Conservation (phyloP, 1,140 invertebrate genomes). For the Choristoneura fumiferana region DNA sequence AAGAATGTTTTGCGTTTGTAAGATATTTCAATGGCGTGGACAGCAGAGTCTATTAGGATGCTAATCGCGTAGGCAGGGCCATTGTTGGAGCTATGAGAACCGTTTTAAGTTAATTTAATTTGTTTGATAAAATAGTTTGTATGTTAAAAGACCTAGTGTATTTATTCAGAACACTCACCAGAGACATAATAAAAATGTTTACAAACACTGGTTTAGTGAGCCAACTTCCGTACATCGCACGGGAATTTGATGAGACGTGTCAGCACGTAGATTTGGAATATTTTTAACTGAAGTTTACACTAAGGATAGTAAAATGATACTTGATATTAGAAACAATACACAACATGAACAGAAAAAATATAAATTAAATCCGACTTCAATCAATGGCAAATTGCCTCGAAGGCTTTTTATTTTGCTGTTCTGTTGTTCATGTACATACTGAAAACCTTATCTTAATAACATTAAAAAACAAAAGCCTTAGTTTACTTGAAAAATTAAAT, state of each 20-base stretch:
- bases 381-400: no score
- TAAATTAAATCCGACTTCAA: no score
- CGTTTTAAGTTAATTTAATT: slow-evolving; percentile 11
- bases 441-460: no score
- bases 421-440: no score
- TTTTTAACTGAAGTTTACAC: no score
- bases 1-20: slow-evolving; percentile 3
- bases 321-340: no score
- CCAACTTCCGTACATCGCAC: slow-evolving; percentile 6
- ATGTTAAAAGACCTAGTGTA: slow-evolving; percentile 3
- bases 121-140: slow-evolving; percentile 15
- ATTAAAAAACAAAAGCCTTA: no score
- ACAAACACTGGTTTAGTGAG: slow-evolving; percentile 7
- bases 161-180: slow-evolving; percentile 11
- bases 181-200: slow-evolving; percentile 8
- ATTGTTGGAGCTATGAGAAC: slow-evolving; percentile 13
- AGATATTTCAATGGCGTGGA: slow-evolving; percentile 9
- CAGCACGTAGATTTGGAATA: no score
- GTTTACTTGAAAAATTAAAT: no score
- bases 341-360: no score
- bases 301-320: no score
- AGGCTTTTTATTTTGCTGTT: no score
- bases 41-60: slow-evolving; percentile 12
- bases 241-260: neutral
- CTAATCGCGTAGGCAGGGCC: slow-evolving; percentile 5